Percentiles rank a stretch among this genome's conserved stretches.
phyloP scores from a whole-genome alignment of 2,113 vertebrate genomes.

The Uria lomvia region DNA sequence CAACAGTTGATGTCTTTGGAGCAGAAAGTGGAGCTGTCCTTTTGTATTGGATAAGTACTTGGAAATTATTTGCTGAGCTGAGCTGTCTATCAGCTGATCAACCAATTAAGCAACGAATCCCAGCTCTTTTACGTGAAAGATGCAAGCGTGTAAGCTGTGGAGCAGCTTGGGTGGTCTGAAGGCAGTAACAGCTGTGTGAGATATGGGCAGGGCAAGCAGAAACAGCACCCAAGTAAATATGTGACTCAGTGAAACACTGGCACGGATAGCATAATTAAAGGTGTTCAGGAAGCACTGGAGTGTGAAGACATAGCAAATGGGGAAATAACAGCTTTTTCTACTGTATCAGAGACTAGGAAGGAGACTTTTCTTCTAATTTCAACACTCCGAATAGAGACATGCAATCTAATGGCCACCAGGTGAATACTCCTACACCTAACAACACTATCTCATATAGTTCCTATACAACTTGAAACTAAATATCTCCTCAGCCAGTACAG shows the following conservation, averaged over 20 bases:
- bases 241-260: neutral
- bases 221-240: constrained; percentile 11
- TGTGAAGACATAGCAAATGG: constrained; percentile 22
- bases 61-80: constrained; percentile 49
- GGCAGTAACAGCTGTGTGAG: neutral
- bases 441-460: neutral
- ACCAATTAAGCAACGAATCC: constrained; percentile 18
- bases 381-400: neutral
- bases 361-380: constrained; percentile 34
- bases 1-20: neutral
- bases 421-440: neutral
- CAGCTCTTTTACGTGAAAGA: neutral
- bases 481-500: neutral
- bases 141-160: neutral
- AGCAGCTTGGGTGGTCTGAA: constrained; percentile 67
- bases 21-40: neutral
- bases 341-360: neutral
- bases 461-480: neutral
- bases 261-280: neutral
- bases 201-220: neutral
- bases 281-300: neutral
- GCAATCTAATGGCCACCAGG: neutral
- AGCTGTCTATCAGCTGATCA: constrained; percentile 1
- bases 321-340: constrained; percentile 24
- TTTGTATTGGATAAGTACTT: constrained; percentile 37